Base-by-base conservation (phyloP, 2,888 invertebrate species). In the Oscheius sp. region DNA sequence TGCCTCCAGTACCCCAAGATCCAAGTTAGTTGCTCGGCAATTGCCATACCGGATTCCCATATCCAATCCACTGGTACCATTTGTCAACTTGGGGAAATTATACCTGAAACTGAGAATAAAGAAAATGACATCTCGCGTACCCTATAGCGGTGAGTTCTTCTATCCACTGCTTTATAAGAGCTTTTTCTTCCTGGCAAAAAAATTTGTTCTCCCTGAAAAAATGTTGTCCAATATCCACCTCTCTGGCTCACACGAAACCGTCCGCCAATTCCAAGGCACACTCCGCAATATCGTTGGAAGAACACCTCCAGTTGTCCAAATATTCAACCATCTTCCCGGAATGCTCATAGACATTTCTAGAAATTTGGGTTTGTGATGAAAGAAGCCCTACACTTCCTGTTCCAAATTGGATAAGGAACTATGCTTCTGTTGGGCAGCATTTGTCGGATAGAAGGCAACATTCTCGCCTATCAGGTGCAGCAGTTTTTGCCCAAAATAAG, bases 341-440 rank as follows among this genome's bases (percentile, higher is more conserved):
- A 12, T 43, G 7, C 7, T 43, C 13, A 43, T 43, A 43, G 13
- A 43, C 45, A 43, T 43, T 13, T 7, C 45, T 43, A 13, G 13
- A 43, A 43, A 12, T 43, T 43, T 13, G 45, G 13, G 13, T 23
- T 56, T 56, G 21, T 21, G 27, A 13, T 52, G 29, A n/a, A n/a
- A n/a, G 7, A 13, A 13, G n/a, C n/a, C 0, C 13, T 52, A 71
- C 71, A 35, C 61, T 59, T 79, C 79, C 69, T 78, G 74, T 27
- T 78, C 74, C 53, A 78, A 81, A 66, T 82, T 79, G 5, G 74
- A 74, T 52, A 81, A 58, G 68, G 76, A 82, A 29, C 70, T 70
- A 41, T 81, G 82, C 46, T 80, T 58, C 21, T 46, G 61, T 43
- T 82, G 82, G 0, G 78, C 74, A 9, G 80, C 82, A 35, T 82